Evolutionary conservation across 2,797 vertebrate species (phyloP).

Genomic region (Chromobotia macracanthus): DNA sequence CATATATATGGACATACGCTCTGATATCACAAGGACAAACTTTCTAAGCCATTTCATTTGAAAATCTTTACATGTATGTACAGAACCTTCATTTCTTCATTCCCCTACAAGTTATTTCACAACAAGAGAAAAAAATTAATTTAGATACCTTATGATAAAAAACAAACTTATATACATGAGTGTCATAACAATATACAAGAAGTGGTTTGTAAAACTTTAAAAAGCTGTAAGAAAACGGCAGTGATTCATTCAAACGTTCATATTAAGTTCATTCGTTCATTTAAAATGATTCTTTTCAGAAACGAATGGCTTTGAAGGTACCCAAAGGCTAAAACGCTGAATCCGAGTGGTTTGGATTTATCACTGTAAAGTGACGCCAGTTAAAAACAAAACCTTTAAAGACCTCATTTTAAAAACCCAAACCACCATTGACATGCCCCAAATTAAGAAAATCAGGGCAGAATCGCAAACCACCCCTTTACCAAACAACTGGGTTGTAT

Average conservation of each 20-base stretch:
- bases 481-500: neutral
- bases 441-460: slow-evolving; percentile 6
- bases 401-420: neutral
- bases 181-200: slow-evolving; percentile 86
- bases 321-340: slow-evolving; percentile 30
- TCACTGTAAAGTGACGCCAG: slow-evolving; percentile 55
- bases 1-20: slow-evolving; percentile 57
- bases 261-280: slow-evolving; percentile 40
- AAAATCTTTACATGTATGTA: slow-evolving; percentile 85
- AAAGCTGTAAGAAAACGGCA: slow-evolving; percentile 93
- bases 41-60: slow-evolving; percentile 84
- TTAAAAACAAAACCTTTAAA: slow-evolving; percentile 27
- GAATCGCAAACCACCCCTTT: neutral
- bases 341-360: slow-evolving; percentile 28
- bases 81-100: slow-evolving; percentile 75
- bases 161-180: slow-evolving; percentile 81
- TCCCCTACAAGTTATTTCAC: slow-evolving; percentile 76
- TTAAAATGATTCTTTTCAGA: slow-evolving; percentile 71
- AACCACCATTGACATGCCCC: neutral
- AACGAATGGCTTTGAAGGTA: slow-evolving; percentile 40
- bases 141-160: slow-evolving; percentile 74
- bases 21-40: slow-evolving; percentile 80
- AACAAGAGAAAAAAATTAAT: slow-evolving; percentile 74
- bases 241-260: slow-evolving; percentile 80
- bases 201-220: slow-evolving; percentile 88